Evolutionary conservation across 2,113 vertebrate species (phyloP), one percentile per base, ranked within the genome.

Genomic region (Abramis brama): DNA sequence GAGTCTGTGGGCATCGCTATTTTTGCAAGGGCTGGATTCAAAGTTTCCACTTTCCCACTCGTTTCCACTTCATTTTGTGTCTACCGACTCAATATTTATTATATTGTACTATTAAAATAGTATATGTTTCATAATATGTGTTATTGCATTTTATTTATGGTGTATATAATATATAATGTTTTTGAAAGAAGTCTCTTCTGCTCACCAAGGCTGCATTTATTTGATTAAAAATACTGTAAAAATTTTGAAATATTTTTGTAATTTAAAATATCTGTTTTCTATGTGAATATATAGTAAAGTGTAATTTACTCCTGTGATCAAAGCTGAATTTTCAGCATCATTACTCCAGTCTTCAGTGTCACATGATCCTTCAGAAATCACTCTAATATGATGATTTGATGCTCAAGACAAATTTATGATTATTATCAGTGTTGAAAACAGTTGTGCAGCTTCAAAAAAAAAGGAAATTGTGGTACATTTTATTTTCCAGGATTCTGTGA

Each of bases 1-100:
- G 39, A 43, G 70, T 59, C 12, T 79, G 36, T 79, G 57, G 59
- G 57, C 59, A 5, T 27, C 45, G 78, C 59, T 30, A 80, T 80
- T 80, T 27, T 17, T 27, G 27, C 27, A 27, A 27, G 55, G n/a
- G n/a, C 36, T 62, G 27, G 23, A 30, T 39, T 27, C 59, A 60
- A 9, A 36, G 27, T 57, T 79, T 27, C 55, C 75, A 57, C 8
- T 8, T 19, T 15, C 77, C 19, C 52, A 13, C 47, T 21, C 27
- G 19, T 55, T 50, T 2, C 25, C 27, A 3, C 74, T 23, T 78
- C 19, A 23, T 78, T n/a, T 79, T 15, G 17, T 45, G 13, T 21
- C 59, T 19, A 2, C 50, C 17, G 0, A 12, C 27, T 78, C 19
- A 30, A 36, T 70, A 70, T 70, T 36, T 60, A n/a, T 30, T 66